Evolutionary conservation across 2,888 invertebrate species (phyloP).

Genomic region (Standfussiana lucernea): DNA sequence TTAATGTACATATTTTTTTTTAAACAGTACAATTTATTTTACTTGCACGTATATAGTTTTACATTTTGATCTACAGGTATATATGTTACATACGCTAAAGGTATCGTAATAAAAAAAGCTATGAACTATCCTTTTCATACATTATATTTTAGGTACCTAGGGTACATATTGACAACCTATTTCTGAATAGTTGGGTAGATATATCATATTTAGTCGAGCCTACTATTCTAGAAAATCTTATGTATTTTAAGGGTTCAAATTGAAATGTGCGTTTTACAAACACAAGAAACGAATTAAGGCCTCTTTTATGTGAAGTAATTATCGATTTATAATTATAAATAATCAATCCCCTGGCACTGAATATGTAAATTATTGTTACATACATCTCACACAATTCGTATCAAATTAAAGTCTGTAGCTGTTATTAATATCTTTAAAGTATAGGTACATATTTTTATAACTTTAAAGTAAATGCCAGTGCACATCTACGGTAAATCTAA

Average conservation of each 20-base stretch:
- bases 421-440: neutral
- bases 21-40: constrained; percentile 50
- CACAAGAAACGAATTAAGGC: constrained; percentile 10
- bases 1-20: constrained; percentile 53
- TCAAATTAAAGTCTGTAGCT: neutral
- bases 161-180: neutral
- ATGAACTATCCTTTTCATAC: neutral
- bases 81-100: neutral
- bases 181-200: neutral
- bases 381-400: neutral
- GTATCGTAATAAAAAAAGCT: constrained; percentile 3
- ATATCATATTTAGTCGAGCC: neutral
- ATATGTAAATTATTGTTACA: neutral
- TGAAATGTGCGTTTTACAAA: neutral
- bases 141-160: neutral
- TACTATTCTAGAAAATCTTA: neutral
- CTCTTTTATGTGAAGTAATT: constrained; percentile 5
- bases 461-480: constrained; percentile 3
- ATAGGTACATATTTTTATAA: neutral
- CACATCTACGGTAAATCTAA: neutral
- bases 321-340: constrained; percentile 8
- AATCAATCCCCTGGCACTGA: neutral
- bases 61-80: neutral
- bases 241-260: neutral
- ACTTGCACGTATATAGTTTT: constrained; percentile 21